Evolutionary conservation across 2,797 vertebrate genomes (phyloP).

Genomic region (Balearica regulorum): DNA sequence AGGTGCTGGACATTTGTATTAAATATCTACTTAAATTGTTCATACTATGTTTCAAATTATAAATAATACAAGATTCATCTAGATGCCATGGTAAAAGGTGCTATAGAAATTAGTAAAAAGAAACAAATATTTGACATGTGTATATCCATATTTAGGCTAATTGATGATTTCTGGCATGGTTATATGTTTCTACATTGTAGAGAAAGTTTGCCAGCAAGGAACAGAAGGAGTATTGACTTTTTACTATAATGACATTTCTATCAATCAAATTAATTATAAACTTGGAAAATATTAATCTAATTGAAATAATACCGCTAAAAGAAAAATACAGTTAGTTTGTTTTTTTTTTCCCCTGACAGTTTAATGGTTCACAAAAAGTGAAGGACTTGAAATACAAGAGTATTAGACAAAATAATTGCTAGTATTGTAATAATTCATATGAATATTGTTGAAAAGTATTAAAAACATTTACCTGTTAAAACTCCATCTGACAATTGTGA

Average conservation of each 20-base stretch:
- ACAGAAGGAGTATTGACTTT: slow-evolving; percentile 66
- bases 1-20: not conserved
- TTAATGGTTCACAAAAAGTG: not conserved
- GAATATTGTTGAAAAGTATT: not conserved
- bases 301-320: slow-evolving; percentile 34
- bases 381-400: not conserved
- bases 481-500: not conserved
- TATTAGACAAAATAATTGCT: not conserved
- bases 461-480: not conserved
- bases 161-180: slow-evolving; percentile 32
- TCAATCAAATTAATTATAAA: slow-evolving; percentile 62
- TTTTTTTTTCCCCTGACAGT: not conserved
- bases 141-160: slow-evolving; percentile 52
- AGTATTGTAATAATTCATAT: not conserved
- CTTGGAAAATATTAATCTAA: slow-evolving; percentile 51
- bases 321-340: not conserved
- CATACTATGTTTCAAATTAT: not conserved
- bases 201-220: slow-evolving; percentile 60
- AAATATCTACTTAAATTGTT: not conserved
- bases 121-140: slow-evolving; percentile 58
- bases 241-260: slow-evolving; percentile 57
- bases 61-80: not conserved
- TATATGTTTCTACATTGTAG: slow-evolving; percentile 18
- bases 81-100: not conserved
- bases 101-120: slow-evolving; percentile 26